Conservation (phyloP, 2,797 vertebrate genomes). For the Antrozous pallidus region DNA sequence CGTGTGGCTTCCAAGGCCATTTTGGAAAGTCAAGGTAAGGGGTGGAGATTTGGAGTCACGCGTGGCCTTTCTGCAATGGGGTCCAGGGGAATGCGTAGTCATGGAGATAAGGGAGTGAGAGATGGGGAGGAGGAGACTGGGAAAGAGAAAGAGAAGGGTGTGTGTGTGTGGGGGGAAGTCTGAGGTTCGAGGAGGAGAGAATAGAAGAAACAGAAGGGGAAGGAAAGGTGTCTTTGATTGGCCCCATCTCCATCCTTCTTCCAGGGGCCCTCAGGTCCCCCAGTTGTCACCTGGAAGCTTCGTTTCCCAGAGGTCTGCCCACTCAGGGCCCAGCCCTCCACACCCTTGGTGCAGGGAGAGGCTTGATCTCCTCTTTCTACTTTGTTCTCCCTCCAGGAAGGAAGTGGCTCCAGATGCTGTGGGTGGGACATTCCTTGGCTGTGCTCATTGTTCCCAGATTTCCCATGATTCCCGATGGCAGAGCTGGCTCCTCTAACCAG, state of each 20-base stretch:
- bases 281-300: not conserved
- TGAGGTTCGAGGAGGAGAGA: not conserved
- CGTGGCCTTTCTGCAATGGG: not conserved
- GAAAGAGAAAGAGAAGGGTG: not conserved
- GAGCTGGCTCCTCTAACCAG: constrained; percentile 17
- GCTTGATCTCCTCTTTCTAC: not conserved
- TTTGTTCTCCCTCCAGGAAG: constrained; percentile 67
- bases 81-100: not conserved
- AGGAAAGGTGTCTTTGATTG: not conserved
- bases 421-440: constrained; percentile 52
- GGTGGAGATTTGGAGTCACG: not conserved
- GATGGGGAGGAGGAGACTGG: not conserved
- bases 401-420: constrained; percentile 45
- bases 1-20: not conserved
- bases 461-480: constrained; percentile 30
- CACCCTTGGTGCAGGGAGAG: not conserved
- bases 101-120: not conserved
- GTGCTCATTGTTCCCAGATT: not conserved
- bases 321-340: not conserved
- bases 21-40: constrained; percentile 28
- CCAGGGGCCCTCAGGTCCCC: not conserved
- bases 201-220: not conserved
- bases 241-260: not conserved
- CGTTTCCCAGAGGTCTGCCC: not conserved
- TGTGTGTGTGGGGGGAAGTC: not conserved